Base-by-base conservation (phyloP, 2,113 vertebrate genomes). In the Cyprinodon variegatus region DNA sequence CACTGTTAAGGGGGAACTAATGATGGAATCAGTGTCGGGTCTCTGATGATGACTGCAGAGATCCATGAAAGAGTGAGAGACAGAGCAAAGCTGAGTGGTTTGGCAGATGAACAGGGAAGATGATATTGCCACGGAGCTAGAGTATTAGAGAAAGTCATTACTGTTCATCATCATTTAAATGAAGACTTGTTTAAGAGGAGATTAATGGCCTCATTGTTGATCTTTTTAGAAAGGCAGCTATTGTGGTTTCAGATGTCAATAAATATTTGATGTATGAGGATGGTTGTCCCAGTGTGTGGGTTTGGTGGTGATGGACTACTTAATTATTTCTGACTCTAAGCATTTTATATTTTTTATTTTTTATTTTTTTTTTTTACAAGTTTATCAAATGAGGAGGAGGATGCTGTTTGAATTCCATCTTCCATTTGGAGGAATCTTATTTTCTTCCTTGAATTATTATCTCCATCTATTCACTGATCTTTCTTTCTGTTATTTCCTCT, bases 141-240 rank as follows among this genome's bases (percentile, higher is more conserved):
- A 76, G 83, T 83, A 85, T 86, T 78, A 60, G 83, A 75, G 76
- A 83, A 81, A 86, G 85, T 83, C 82, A 88, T 90, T 82, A 86
- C 75, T 85, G 88, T 91, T 86, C 60, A 79, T 90, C 87, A 87
- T 62, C 65, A 46, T 69, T 70, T 81, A 81, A 88, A 90, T 77
- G 66, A 83, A 80, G 88, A 75, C 81, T 62, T 68, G 75, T 90
- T 86, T 82, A 83, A 87, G 72, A 37, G 29, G 71, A 83, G 86
- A 91, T 90, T 82, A 91, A 92, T 88, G 68, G 79, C 67, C 63
- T 83, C 61, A 65, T 83, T 90, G 89, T 86, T 80, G 78, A 86
- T 85, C 74, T 81, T 75, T 80, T 86, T 78, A 38, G 86, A 77
- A 75, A 83, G 77, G 77, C 1, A 2, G 63, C 62, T 61, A 8